Conservation (phyloP, 92 coral and sea anemone species). For the Plumapathes pennacea region DNA sequence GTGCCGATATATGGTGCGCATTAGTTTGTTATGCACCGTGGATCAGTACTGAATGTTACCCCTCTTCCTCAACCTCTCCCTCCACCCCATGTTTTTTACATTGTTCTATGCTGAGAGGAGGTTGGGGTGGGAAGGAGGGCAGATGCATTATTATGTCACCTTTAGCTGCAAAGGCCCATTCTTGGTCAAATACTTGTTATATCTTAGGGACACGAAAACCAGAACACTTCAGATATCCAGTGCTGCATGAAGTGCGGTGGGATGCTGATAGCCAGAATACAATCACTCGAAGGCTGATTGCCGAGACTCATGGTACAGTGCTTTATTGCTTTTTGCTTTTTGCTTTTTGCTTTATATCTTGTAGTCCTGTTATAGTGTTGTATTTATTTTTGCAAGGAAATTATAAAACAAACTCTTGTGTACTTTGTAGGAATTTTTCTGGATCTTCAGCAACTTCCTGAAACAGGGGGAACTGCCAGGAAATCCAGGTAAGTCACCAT, state of each 20-base stretch:
- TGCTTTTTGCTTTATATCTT: not conserved
- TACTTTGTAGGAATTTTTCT: conserved; percentile 77
- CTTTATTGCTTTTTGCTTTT: not conserved
- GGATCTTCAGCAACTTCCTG: conserved; percentile 87
- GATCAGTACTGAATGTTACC: no score
- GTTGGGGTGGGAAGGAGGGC: no score
- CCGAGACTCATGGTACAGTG: conserved; percentile 93
- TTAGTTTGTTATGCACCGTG: no score
- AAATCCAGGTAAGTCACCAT: conserved; percentile 66
- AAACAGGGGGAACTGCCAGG: conserved; percentile 66
- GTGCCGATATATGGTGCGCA: no score
- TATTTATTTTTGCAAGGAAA: not conserved
- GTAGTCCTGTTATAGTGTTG: not conserved
- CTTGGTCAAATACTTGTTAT: no score
- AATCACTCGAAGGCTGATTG: conserved; percentile 79
- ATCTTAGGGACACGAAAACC: conserved; percentile 40
- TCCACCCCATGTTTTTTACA: no score
- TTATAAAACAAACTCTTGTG: not conserved
- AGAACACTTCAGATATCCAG: conserved; percentile 63
- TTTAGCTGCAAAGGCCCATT: no score
- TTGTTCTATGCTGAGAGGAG: no score
- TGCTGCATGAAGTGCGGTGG: conserved; percentile 82
- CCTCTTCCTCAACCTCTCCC: no score
- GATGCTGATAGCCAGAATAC: conserved; percentile 83
- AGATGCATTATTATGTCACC: no score